Base-by-base conservation (phyloP, 2,797 vertebrate species). In the Diplodus sargus region DNA sequence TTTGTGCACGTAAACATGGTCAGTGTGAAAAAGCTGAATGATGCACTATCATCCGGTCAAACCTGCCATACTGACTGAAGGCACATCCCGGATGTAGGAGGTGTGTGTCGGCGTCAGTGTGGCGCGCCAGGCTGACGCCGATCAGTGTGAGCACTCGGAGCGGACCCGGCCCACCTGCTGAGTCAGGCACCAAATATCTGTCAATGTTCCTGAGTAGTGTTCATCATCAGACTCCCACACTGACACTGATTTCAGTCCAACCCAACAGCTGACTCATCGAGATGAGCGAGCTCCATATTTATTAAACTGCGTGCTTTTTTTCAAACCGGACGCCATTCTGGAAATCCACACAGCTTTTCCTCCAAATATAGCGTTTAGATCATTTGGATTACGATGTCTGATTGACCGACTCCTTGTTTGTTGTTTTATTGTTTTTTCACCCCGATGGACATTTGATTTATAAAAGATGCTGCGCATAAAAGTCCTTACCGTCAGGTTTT, bases 161-260 rank as follows among this genome's bases (percentile, higher is more conserved):
- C 61, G 18, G 61, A n/a, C 20, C 48, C 13, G 45, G 54, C 65
- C 79, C 79, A 81, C 76, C 78, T 51, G 65, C 76, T 89, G 78
- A 90, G 64, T 84, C 82, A 77, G 45, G 18, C 65, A 51, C 74
- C 25, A 67, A 59, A 47, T 69, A 74, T 42, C 65, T 85, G 74
- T 86, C 85, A 74, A 62, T 57, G 39, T 22, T 63, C 42, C 28
- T 69, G 45, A 77, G 69, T 25, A 30, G 17, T 66, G 49, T 8
- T 78, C 70, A 64, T 83, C 52, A 59, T 78, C 80, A 64, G 61
- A 79, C 79, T 82, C 84, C 69, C 42, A 68, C 74, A 81, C 74
- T 52, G 71, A 74, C 60, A 63, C 59, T 52, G 52, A 51, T 73
- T 84, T 84, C 54, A 64, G 20, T 45, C 54, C 56, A 85, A 34